These are phyloP conservation scores for Saccostrea echinata DNA, from an alignment of 1,140 invertebrate species.

Conservation along the genomic window DNA sequence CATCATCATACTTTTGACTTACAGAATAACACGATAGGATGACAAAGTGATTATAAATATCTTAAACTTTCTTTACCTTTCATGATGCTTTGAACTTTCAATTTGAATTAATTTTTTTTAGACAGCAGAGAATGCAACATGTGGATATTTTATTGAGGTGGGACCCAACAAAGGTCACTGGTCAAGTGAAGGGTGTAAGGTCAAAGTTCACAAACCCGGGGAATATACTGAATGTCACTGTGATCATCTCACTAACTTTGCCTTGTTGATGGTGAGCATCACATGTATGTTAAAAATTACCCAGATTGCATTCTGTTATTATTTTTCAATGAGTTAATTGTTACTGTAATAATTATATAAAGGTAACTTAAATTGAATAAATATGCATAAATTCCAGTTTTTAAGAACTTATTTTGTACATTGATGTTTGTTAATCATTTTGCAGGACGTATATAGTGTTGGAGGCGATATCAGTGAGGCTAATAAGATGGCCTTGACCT, in stretches of 20 bases:
- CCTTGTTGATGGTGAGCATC: slow-evolving; percentile 53
- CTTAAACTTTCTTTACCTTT: too few relatives aligned
- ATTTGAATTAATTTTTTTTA: not conserved
- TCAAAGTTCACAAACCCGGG: slow-evolving; percentile 32
- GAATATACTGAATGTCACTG: slow-evolving; percentile 56
- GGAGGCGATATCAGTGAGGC: slow-evolving; percentile 54
- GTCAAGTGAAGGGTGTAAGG: slow-evolving; percentile 48
- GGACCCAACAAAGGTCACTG: slow-evolving; percentile 30
- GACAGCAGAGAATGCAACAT: slow-evolving; percentile 48
- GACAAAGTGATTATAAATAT: too few relatives aligned
- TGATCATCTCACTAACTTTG: slow-evolving; percentile 59
- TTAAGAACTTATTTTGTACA: not conserved
- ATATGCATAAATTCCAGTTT: too few relatives aligned
- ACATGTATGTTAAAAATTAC: too few relatives aligned
- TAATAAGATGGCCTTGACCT: slow-evolving; percentile 77
- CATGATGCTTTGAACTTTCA: too few relatives aligned
- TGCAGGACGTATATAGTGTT: slow-evolving; percentile 71
- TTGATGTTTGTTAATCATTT: not conserved
- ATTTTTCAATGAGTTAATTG: too few relatives aligned
- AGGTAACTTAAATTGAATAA: too few relatives aligned
- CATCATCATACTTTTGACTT: too few relatives aligned
- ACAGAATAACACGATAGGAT: too few relatives aligned
- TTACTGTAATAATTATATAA: too few relatives aligned
- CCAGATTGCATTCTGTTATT: too few relatives aligned
- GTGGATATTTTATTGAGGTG: slow-evolving; percentile 44